Evolutionary conservation across 2,888 invertebrate genomes (phyloP), one percentile per base, ranked within the genome.

Genomic region (Phalera bucephala): DNA sequence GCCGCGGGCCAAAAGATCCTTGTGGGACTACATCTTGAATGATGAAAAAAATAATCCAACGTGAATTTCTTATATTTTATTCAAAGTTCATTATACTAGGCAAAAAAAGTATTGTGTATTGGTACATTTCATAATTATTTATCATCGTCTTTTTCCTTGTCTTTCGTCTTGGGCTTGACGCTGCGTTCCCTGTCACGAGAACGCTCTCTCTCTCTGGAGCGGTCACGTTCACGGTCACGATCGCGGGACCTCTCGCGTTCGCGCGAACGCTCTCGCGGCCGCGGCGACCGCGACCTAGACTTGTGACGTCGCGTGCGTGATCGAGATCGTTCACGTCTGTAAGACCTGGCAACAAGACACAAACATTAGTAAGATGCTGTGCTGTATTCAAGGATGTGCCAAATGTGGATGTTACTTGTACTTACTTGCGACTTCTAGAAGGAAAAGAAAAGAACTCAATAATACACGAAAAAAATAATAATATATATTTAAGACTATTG

Each of bases 131-230:
- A n/a, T n/a, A n/a, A 37, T 80, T 85, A 94, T 83, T 94, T 93
- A 30, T 93, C 93, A 22, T 95, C 95, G 43, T 95, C 95, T 54
- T 95, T 94, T 22, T 95, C 93, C 64, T 95, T 93, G 9, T 84
- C 82, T 53, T 87, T 84, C n/a, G 80, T 76, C 64, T 92, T 92
- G 37, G 91, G 90, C 48, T 92, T 92, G 45, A 88, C 82, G 49
- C 88, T 91, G 40, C 92, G 89, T 31, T 83, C 82, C 9, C 77
- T 64, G 41, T 71, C 70, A 15, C 91, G 83, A 8, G 76, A 74
- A 2, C 79, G 65, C 28, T 73, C 73, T 8, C 81, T 64, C 9
- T 81, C 80, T 1, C 80, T 58, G 8, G 81, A 79, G 17, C 88
- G 74, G 4, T 91, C 91, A 31, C 81, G 69, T 35, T 78, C 80